Base-by-base conservation (phyloP, 2,797 vertebrate species). In the Xenopus petersii region DNA sequence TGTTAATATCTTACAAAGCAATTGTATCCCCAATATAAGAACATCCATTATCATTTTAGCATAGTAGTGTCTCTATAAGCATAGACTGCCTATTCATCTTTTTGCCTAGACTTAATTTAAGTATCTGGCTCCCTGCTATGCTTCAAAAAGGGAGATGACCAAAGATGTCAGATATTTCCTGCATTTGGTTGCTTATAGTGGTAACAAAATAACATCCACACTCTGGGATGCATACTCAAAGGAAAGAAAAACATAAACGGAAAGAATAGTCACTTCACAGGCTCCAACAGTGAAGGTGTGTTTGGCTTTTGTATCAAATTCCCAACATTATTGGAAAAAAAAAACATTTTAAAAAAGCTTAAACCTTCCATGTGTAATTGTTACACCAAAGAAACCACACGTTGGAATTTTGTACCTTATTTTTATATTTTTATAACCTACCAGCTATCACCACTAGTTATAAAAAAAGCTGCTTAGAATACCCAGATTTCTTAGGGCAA, bases 241-340 rank as follows among this genome's bases (percentile, higher is more conserved):
- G 11, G 21, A 26, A 67, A 67, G 17, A 67, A 51, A 67, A 67
- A 30, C 17, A 67, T 12, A 16, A 48, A 10, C 7, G 24, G n/a
- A 17, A 51, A 46, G 55, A 56, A 56, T 56, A 56, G n/a, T 56
- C 55, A 49, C 64, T 67, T 51, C 11, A 51, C 11, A 51, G 49
- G 15, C 15, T 12, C 49, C 49, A 51, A 17, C 46, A 17, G 8
- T 48, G 46, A 47, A 10, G 48, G 12, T 42, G 51, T 72, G 69
- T 65, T 71, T 61, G 12, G 26, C 24, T 10, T 71, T 67, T 62
- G 62, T 55, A 67, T 67, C 69, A 62, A 21, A 56, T 67, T 71
- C 51, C 30, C 64, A 62, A 17, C 54, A 47, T 49, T 60, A 70
- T 48, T 65, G 58, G 24, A n/a, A 56, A 12, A 51, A 15, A 51